Conservation (phyloP, 2,888 invertebrate genomes). For the Euzetes globulus region DNA sequence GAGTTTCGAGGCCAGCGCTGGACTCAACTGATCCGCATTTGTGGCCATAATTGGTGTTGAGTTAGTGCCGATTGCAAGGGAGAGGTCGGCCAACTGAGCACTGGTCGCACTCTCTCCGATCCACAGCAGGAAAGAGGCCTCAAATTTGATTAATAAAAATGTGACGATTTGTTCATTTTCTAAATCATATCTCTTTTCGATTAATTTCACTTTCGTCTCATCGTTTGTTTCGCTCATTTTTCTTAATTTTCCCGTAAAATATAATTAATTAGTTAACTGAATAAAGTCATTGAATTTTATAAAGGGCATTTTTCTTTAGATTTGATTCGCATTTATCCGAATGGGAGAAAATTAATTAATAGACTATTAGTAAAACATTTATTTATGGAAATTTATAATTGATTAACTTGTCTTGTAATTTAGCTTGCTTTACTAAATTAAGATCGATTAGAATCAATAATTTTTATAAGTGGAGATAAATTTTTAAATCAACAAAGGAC, state of each 20-base stretch:
- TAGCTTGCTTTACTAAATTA: too few species aligned
- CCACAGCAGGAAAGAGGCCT: constrained; percentile 33
- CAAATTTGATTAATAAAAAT: constrained; percentile 4
- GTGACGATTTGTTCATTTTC: background rate
- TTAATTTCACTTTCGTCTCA: background rate
- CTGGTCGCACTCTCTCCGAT: constrained; percentile 28
- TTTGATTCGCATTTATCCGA: too few species aligned
- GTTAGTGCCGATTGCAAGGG: constrained; percentile 26
- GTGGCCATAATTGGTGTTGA: constrained; percentile 32
- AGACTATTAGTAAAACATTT: too few species aligned
- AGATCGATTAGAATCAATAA: too few species aligned
- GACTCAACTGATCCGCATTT: background rate
- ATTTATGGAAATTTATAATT: too few species aligned
- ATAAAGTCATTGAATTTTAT: background rate
- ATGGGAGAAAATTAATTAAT: too few species aligned
- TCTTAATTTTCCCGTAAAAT: background rate
- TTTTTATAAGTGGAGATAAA: too few species aligned
- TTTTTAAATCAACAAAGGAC: too few species aligned
- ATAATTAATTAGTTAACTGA: background rate
- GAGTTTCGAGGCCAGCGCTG: constrained; percentile 25
- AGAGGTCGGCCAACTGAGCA: background rate
- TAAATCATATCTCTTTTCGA: background rate
- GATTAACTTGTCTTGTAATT: too few species aligned
- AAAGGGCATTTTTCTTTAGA: too few species aligned
- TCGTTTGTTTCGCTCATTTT: background rate